A percentile compares a stretch with the other conserved stretches of the same genome.
These are phyloP conservation scores for Crepidodera aurea DNA, from an alignment of 2,888 invertebrate genomes.

Conservation along the genomic window DNA sequence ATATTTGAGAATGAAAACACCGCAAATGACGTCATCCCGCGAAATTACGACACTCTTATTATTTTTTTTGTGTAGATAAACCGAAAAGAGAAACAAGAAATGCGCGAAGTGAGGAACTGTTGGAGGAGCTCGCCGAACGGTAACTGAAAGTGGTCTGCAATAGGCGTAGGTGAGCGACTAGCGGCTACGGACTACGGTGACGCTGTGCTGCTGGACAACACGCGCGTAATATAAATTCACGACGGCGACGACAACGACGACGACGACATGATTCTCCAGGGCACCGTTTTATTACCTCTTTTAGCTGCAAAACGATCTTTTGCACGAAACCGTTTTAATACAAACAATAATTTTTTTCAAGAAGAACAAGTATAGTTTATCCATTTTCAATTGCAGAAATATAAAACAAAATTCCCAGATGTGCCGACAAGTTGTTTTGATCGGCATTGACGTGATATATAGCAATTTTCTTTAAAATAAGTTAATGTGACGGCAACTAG, in stretches of 20 bases:
- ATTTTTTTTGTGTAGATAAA: neutral
- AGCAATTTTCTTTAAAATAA: no score
- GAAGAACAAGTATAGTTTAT: no score
- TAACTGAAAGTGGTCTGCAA: conserved; percentile 29
- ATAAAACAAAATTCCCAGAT: no score
- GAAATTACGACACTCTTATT: conserved; percentile 24
- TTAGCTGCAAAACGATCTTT: neutral
- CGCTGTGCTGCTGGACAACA: conserved; percentile 24
- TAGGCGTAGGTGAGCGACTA: conserved; percentile 28
- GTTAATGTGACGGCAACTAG: no score
- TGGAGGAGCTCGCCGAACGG: conserved; percentile 24
- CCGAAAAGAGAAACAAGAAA: conserved; percentile 15
- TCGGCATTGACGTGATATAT: no score
- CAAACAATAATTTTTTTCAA: no score
- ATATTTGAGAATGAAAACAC: conserved; percentile 16
- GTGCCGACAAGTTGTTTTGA: no score
- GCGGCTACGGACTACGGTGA: conserved; percentile 9
- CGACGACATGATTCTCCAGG: conserved; percentile 8
- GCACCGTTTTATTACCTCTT: neutral
- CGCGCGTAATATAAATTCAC: conserved; percentile 16
- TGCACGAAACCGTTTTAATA: neutral
- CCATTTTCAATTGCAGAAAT: no score
- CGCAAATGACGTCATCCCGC: conserved; percentile 6
- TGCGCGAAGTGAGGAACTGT: conserved; percentile 15
- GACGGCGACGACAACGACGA: conserved; percentile 3